Conservation (phyloP, 2,888 invertebrate species). For the Rosalia funebris region DNA sequence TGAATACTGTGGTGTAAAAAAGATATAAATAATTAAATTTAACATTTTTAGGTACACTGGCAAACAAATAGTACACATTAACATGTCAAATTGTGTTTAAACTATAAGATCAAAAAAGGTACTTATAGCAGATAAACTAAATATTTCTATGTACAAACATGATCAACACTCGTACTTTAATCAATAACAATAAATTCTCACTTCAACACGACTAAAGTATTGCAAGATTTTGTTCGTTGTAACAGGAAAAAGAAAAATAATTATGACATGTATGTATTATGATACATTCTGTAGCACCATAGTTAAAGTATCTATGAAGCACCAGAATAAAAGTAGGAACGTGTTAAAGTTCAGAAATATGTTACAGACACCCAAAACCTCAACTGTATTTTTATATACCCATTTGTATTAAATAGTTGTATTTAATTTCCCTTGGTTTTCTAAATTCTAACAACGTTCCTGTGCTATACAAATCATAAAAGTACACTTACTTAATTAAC, state of each 20-base stretch:
- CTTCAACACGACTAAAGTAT: constrained; percentile 52
- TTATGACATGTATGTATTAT: constrained; percentile 50
- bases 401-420: constrained; percentile 8
- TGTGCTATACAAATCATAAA: constrained; percentile 44
- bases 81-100: constrained; percentile 50
- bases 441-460: constrained; percentile 61
- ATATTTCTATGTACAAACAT: constrained; percentile 53
- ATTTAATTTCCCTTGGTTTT: constrained; percentile 36
- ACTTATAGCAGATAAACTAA: constrained; percentile 55
- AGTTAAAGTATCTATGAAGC: constrained; percentile 60
- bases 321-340: constrained; percentile 59
- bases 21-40: constrained; percentile 47
- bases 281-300: constrained; percentile 62
- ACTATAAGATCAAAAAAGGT: constrained; percentile 53
- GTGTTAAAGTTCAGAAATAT: constrained; percentile 60
- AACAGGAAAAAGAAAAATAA: constrained; percentile 41
- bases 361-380: constrained; percentile 17
- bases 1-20: constrained; percentile 60
- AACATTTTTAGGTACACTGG: constrained; percentile 53
- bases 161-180: constrained; percentile 50
- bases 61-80: constrained; percentile 58
- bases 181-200: constrained; percentile 49
- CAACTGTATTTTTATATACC: constrained; percentile 1
- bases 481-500: constrained; percentile 52
- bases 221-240: constrained; percentile 57